Percentiles rank a stretch among this genome's conserved stretches.
Conservation (phyloP, 1,140 invertebrate genomes). For the Neotoxoptera formosana region DNA sequence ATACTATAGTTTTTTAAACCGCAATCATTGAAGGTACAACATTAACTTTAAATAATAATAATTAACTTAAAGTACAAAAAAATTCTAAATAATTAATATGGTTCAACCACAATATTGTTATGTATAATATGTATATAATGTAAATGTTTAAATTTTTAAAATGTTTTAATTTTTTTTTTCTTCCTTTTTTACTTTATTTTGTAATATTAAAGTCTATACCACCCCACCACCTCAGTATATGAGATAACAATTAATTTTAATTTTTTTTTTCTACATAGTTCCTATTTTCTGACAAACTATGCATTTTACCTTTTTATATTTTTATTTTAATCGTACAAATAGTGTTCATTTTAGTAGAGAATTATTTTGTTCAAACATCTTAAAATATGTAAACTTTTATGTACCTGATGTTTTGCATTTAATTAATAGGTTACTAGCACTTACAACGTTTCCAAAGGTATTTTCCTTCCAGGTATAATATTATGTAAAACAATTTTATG, state of each 20-base stretch:
- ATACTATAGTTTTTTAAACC: not conserved
- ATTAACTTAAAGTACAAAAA: conserved; percentile 51
- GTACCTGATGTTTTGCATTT: conserved; percentile 56
- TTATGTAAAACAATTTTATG: conserved; percentile 28
- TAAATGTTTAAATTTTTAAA: conserved; percentile 31
- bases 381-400: conserved; percentile 40
- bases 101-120: conserved; percentile 33
- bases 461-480: conserved; percentile 26
- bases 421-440: conserved; percentile 49
- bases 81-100: conserved; percentile 53
- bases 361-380: conserved; percentile 38
- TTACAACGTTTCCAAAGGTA: conserved; percentile 28
- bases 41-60: conserved; percentile 23
- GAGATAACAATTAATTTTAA: conserved; percentile 25
- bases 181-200: conserved; percentile 28
- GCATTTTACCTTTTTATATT: conserved; percentile 49
- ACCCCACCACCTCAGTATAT: conserved; percentile 15
- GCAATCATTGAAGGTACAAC: conserved; percentile 42
- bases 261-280: conserved; percentile 56
- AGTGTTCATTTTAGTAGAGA: conserved; percentile 42
- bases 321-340: conserved; percentile 41
- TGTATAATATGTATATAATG: conserved; percentile 50
- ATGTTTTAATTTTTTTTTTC: conserved; percentile 13
- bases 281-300: conserved; percentile 57
- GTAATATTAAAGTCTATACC: not conserved